phyloP scores from a whole-genome alignment of 1,140 invertebrate species.

The Battus philenor region DNA sequence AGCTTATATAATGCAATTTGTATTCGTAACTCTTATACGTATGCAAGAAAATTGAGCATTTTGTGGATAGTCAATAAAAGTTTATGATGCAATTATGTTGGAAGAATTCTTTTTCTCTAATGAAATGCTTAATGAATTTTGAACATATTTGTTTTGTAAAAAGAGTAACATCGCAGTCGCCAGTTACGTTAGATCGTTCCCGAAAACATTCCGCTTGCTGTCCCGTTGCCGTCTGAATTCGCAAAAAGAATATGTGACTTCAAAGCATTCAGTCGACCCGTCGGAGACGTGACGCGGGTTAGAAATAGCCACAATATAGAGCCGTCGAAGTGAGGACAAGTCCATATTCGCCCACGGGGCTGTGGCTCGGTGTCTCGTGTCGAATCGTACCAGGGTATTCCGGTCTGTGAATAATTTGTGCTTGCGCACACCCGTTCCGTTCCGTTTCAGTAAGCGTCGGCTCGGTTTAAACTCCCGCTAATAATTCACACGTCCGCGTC shows the following conservation, averaged over 20 bases:
- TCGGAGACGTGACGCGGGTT: constrained; percentile 63
- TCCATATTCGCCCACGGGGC: constrained; percentile 39
- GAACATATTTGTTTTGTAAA: neutral
- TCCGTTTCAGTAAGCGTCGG: constrained; percentile 41
- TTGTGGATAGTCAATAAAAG: no score
- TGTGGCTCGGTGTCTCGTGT: constrained; percentile 36
- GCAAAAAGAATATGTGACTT: constrained; percentile 71
- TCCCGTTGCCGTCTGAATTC: constrained; percentile 46
- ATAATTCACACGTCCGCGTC: constrained; percentile 44
- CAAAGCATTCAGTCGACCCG: constrained; percentile 60
- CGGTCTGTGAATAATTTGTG: constrained; percentile 59
- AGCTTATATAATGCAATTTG: no score
- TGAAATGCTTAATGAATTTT: no score
- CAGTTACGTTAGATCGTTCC: constrained; percentile 46
- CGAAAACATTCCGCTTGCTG: constrained; percentile 59
- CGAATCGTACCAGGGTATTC: constrained; percentile 32
- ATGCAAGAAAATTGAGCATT: no score
- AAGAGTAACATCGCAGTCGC: no score
- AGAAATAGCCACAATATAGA: constrained; percentile 59
- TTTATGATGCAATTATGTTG: no score
- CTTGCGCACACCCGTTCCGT: constrained; percentile 39
- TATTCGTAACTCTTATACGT: no score
- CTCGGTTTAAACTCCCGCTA: constrained; percentile 28
- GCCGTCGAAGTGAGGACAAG: constrained; percentile 40
- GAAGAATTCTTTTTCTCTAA: no score